Conservation (phyloP, 2,797 vertebrate genomes). For the Valencia hispanica region DNA sequence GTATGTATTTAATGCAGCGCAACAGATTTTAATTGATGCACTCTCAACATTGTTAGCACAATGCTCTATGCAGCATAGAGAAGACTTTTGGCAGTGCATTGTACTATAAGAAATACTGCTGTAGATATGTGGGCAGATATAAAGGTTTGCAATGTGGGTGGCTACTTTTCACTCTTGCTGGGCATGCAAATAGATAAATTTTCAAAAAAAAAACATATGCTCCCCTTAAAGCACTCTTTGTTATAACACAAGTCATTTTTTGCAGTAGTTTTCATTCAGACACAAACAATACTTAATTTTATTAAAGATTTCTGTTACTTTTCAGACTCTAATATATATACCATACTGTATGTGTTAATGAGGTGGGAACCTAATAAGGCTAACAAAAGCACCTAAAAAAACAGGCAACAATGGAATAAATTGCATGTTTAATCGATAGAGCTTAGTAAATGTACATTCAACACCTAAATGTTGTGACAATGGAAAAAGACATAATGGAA, state of each 20-base stretch:
- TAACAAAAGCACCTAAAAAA: neutral
- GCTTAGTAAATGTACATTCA: neutral
- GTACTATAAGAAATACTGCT: conserved; percentile 31
- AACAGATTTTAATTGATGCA: neutral
- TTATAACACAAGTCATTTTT: neutral
- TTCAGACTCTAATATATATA: neutral
- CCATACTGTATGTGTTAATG: neutral
- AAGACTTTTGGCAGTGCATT: conserved; percentile 19
- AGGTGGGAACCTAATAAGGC: neutral
- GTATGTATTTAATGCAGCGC: neutral
- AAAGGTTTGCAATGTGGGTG: conserved; percentile 66
- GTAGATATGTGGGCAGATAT: conserved; percentile 58
- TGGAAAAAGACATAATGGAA: conserved; percentile 35
- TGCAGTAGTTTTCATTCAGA: conserved; percentile 3
- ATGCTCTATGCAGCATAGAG: conserved; percentile 8
- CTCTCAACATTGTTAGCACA: neutral
- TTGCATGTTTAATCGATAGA: neutral
- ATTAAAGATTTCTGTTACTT: neutral
- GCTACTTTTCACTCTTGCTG: conserved; percentile 56
- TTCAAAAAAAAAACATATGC: conserved; percentile 30
- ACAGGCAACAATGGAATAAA: neutral
- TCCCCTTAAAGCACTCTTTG: conserved; percentile 25
- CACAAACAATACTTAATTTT: neutral
- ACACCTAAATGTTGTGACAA: conserved; percentile 11
- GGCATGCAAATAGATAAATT: conserved; percentile 56